Conservation (phyloP, 2,888 invertebrate species). For the Ectemnius cavifrons region DNA sequence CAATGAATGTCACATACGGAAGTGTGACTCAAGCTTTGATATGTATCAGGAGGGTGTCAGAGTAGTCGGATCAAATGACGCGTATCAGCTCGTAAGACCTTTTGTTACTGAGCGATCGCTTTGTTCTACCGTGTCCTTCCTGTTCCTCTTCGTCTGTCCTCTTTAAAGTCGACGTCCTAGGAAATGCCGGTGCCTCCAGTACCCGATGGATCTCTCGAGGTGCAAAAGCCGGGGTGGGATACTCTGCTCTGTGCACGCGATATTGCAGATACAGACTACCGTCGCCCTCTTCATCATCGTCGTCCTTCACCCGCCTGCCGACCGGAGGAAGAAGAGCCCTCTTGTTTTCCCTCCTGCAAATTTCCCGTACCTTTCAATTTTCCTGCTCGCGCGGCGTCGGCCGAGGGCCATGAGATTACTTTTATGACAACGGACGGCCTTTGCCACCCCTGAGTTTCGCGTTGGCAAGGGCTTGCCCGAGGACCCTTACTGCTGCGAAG, state of each 20-base stretch:
- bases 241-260: too few relatives aligned
- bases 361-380: conserved; percentile 9
- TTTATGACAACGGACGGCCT: neutral
- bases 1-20: conserved; percentile 38
- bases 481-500: neutral
- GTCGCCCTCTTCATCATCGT: too few relatives aligned
- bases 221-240: too few relatives aligned
- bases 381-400: neutral
- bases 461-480: neutral
- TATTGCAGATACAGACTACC: too few relatives aligned
- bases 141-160: neutral
- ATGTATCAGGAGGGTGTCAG: conserved; percentile 38
- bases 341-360: conserved; percentile 1
- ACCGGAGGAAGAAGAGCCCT: too few relatives aligned
- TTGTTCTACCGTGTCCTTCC: conserved; percentile 14
- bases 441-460: neutral
- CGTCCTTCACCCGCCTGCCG: too few relatives aligned
- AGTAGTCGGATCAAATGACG: too few relatives aligned
- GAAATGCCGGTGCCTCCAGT: too few relatives aligned
- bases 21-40: conserved; percentile 47
- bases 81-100: conserved; percentile 40
- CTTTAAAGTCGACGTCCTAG: too few relatives aligned
- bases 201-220: too few relatives aligned
- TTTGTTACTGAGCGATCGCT: conserved; percentile 49
- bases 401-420: conserved; percentile 2